phyloP scores from a whole-genome alignment of 2,113 vertebrate genomes.

The Eulemur rufifrons region DNA sequence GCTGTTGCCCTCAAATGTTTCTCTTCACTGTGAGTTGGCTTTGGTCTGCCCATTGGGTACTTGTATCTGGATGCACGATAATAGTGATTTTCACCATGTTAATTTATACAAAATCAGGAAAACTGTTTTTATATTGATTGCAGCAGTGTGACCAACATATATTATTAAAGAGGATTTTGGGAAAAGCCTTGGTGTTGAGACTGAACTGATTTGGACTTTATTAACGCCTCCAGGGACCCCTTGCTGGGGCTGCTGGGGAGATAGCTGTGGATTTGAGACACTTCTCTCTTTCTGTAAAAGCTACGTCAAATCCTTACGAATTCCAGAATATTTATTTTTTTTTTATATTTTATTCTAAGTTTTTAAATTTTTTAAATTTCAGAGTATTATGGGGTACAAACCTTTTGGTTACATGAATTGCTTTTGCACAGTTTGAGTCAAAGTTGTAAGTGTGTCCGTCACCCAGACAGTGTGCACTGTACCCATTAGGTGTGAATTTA shows the following conservation, averaged over 20 bases:
- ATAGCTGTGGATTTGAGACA: not conserved
- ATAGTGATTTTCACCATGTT: not conserved
- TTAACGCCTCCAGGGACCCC: not conserved
- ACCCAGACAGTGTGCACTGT: no score
- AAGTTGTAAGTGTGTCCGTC: no score
- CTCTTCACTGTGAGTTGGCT: not conserved
- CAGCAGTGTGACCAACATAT: not conserved
- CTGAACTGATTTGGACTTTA: not conserved
- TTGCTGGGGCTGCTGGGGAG: not conserved
- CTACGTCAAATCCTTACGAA: not conserved
- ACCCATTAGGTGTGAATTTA: no score
- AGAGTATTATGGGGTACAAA: no score
- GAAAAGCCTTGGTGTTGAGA: not conserved
- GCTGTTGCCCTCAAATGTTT: not conserved
- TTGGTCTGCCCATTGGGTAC: not conserved
- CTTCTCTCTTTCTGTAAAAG: not conserved
- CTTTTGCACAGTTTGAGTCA: no score
- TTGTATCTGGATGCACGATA: not conserved
- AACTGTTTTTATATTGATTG: not conserved
- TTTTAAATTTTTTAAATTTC: no score
- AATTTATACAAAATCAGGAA: slow-evolving; percentile 18
- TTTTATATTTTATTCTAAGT: no score
- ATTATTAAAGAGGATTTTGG: slow-evolving; percentile 40
- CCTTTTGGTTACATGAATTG: no score
- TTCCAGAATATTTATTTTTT: not conserved